Evolutionary conservation across 2,113 vertebrate genomes (phyloP).

Genomic region (Scartelaos histophorus): DNA sequence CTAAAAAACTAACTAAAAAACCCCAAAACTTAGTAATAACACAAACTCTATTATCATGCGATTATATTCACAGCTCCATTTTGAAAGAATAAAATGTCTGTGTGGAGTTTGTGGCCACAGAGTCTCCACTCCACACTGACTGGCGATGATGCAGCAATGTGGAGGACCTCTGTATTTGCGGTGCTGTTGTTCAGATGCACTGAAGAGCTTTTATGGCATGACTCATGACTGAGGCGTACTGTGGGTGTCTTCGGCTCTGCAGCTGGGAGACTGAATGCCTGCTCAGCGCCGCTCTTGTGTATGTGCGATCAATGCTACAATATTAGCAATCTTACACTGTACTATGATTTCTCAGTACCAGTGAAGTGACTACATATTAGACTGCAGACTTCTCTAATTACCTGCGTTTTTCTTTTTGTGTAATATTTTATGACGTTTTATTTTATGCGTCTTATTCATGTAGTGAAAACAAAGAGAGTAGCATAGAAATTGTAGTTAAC

Average conservation of each 20-base stretch:
- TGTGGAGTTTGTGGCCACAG: neutral
- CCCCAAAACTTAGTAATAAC: no score
- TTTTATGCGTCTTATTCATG: neutral
- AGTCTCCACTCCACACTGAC: conserved; percentile 7
- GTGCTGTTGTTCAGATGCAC: conserved; percentile 27
- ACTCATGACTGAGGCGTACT: conserved; percentile 47
- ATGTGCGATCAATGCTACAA: neutral
- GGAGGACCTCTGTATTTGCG: conserved; percentile 21
- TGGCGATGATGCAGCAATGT: conserved; percentile 24
- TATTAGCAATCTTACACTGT: neutral
- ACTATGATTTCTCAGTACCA: neutral
- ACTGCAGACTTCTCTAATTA: neutral
- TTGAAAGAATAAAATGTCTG: neutral
- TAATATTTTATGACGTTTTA: neutral
- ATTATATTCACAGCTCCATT: no score
- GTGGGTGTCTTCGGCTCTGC: conserved; percentile 46
- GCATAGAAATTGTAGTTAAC: no score
- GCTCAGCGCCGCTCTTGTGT: neutral
- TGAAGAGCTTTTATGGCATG: conserved; percentile 48
- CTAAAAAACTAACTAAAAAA: no score
- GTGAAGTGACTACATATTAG: neutral
- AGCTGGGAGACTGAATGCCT: conserved; percentile 13
- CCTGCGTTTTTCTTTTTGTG: neutral
- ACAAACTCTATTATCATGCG: no score
- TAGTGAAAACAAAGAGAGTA: neutral